Evolutionary conservation across 2,888 invertebrate genomes (phyloP), one percentile per base, ranked within the genome.

Genomic region (Chromoteleia sp.): DNA sequence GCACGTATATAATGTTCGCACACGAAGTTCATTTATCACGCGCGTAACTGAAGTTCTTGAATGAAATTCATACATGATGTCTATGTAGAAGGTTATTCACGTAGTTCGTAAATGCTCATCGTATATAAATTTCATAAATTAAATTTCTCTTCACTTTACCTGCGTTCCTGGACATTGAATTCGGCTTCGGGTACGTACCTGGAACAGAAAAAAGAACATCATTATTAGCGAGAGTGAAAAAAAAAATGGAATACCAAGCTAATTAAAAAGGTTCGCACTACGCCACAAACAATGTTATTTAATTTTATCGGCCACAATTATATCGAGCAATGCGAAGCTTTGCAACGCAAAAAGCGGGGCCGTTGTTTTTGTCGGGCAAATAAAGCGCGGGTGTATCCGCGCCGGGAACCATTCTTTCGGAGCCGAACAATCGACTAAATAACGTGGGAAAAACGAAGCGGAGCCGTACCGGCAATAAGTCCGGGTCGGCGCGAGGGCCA

Each of bases 361-460:
- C 33, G 54, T 52, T 68, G 45, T 77, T 71, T 77, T 78, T 65
- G 70, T 19, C 39, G 43, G 36, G 59, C 63, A 74, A 80, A 73
- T 73, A 79, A 74, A 74, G 67, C 54, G 78, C 78, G 78, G 78
- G 73, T 73, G 78, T 73, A 80, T 52, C 43, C 43, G 45, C 50
- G 17, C 30, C 48, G 33, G 36, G 48, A 61, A 61, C 65, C 45
- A 71, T 80, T 75, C 74, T 74, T 80, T 80, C 56, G 65, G 68
- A 21, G 61, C 67, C 75, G 58, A 73, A 79, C 82, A 79, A 79
- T 83, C 80, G 84, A 83, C 85, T 85, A 86, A 87, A 86, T 86
- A 87, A 88, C 84, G 88, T 87, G 87, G 87, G 87, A 88, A 88
- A 86, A 87, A 82, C 86, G 84, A 83, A 82, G 79, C 83, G 61